Conservation (phyloP, 2,797 vertebrate genomes). For the Borostomias antarcticus region DNA sequence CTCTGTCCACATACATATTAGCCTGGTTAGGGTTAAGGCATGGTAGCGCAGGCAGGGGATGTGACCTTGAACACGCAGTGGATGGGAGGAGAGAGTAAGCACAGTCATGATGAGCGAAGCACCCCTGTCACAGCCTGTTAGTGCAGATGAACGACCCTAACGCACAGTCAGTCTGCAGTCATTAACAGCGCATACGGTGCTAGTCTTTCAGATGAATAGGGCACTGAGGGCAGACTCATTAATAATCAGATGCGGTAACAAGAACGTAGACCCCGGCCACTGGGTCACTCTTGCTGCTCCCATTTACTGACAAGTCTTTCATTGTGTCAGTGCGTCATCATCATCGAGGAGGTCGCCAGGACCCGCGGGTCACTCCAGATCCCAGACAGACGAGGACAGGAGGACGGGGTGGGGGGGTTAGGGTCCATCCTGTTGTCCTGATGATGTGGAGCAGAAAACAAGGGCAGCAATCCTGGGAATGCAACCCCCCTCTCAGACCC, state of each 20-base stretch:
- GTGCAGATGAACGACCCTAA: no score
- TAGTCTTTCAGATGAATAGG: no score
- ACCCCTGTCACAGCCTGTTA: no score
- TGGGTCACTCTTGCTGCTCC: neutral
- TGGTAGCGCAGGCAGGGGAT: no score
- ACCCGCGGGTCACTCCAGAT: conserved; percentile 15
- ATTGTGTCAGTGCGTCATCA: conserved; percentile 22
- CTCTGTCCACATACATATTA: no score
- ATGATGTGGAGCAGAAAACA: conserved; percentile 79
- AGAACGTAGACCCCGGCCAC: neutral
- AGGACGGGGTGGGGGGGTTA: neutral
- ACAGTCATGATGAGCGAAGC: no score
- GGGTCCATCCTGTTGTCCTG: conserved; percentile 68
- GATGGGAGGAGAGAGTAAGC: neutral
- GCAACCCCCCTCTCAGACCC: conserved; percentile 22
- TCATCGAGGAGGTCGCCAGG: conserved; percentile 14
- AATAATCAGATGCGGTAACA: no score
- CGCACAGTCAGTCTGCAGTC: no score
- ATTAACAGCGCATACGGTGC: no score
- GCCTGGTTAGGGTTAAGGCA: no score
- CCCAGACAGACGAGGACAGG: neutral
- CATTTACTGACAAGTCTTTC: neutral
- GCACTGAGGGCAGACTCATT: no score
- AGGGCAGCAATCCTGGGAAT: conserved; percentile 70
- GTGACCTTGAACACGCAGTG: neutral